Evolutionary conservation across 1,140 invertebrate genomes (phyloP).

Genomic region (Sweltsa coloradensis): DNA sequence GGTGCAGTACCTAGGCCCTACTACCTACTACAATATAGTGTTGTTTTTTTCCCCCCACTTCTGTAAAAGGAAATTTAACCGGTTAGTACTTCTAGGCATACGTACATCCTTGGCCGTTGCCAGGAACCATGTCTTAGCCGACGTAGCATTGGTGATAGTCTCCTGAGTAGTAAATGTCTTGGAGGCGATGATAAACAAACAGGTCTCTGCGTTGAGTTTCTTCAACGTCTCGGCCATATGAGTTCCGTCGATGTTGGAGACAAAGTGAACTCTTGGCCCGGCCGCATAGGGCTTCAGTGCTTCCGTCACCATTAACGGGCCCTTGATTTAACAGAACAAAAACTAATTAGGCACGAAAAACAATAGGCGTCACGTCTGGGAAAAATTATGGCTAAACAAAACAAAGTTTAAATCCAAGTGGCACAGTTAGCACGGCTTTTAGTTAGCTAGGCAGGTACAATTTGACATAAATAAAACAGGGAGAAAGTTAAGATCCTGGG

Average conservation of each 20-base stretch:
- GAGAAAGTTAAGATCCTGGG: too few species aligned
- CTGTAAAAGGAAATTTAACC: not conserved
- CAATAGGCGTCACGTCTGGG: too few species aligned
- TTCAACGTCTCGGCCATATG: slow-evolving; percentile 92
- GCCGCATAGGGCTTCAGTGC: slow-evolving; percentile 84
- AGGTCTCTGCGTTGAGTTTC: slow-evolving; percentile 82
- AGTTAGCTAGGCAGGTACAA: too few species aligned
- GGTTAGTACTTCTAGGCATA: slow-evolving; percentile 10
- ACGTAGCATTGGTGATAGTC: slow-evolving; percentile 97
- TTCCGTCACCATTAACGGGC: slow-evolving; percentile 98
- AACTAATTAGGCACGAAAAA: too few species aligned
- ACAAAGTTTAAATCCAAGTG: too few species aligned
- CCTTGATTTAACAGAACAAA: too few species aligned
- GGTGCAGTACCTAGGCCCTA: too few species aligned
- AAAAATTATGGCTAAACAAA: too few species aligned
- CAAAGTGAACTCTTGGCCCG: slow-evolving; percentile 89
- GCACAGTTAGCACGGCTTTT: too few species aligned
- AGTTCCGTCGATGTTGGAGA: slow-evolving; percentile 98
- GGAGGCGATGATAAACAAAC: slow-evolving; percentile 96
- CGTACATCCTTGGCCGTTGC: slow-evolving; percentile 74
- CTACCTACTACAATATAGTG: not conserved
- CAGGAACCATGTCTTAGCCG: slow-evolving; percentile 93
- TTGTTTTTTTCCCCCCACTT: not conserved
- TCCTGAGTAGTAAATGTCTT: slow-evolving; percentile 99
- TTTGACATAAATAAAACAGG: too few species aligned